Base-by-base conservation (phyloP, 2,113 vertebrate species). In the Desmodus rotundus region DNA sequence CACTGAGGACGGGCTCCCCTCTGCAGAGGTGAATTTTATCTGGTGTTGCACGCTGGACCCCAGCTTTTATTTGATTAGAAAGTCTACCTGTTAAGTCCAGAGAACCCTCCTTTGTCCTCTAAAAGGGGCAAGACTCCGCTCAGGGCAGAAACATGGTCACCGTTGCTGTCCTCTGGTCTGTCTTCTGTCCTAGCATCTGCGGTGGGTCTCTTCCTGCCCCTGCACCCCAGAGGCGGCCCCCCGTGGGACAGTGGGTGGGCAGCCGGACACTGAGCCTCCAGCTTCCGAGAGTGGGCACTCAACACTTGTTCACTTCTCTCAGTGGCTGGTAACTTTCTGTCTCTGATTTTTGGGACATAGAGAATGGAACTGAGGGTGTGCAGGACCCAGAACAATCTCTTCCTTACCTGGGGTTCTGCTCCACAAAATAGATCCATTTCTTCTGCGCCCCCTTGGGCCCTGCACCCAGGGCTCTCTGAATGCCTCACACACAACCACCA, bases 401-500 rank as follows among this genome's bases (percentile, higher is more conserved):
- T 52, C 12, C 26, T 68, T 22, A 36, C 45, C 36, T 0, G 1
- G 70, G 36, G 56, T 47, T 82, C 58, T 0, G 4, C 38, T n/a
- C 16, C 12, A 20, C 38, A 45, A 36, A 41, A 41, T 2, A 20
- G 38, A 54, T 63, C n/a, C 47, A 0, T 77, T 80, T 65, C 33
- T 65, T 26, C 28, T 20, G 1, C 1, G 3, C 9, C 7, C 36
- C 16, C 8, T 1, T 19, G 3, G 43, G 5, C 61, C 28, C 28
- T 58, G 80, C 41, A 5, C 61, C 7, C 0, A 8, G 52, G 45
- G 38, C 54, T 70, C 74, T 54, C 63, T 65, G 73, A 85, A 77
- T 50, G 77, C 77, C 73, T 92, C 90, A 78, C 81, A 15, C 22
- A 89, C 68, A 50, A 61, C 68, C 3, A 1, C 92, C 97, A 77